Base-by-base conservation (phyloP, 2,113 vertebrate genomes). In the Platysternon megacephalum region DNA sequence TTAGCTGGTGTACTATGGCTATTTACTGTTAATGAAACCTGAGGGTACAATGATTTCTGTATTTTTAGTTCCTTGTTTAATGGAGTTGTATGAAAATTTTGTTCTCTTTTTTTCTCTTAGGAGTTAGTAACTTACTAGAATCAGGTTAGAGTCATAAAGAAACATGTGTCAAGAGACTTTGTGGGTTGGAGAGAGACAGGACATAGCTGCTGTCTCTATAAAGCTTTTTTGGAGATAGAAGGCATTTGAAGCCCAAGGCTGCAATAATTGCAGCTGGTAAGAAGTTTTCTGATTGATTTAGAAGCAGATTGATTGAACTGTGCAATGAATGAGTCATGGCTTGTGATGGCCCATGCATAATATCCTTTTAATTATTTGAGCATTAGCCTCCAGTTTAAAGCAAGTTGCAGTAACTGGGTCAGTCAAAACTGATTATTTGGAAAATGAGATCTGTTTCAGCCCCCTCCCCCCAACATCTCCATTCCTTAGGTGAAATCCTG, bases 291-390 rank as follows among this genome's bases (percentile, higher is more conserved):
- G 55, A 65, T 42, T 79, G 56, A 88, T 91, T 87, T 89, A 84
- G 91, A 95, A 89, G 16, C 48, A 89, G 55, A 35, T 86, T 79
- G 44, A 85, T 17, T 91, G 74, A 95, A 89, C 83, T 74, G 32
- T 46, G 46, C 87, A 88, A 89, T 84, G 5, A 10, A 26, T 82
- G 85, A 92, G 22, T 86, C 82, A 93, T 19, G 78, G 93, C 86
- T 84, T 72, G 61, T 42, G 52, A 82, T 82, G 86, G 56, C 80
- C 5, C 0, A 35, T n/a, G 5, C 19, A 52, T 35, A 89, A 42
- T 48, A 95, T 6, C 4, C 13, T 92, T 95, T 93, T 82, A 80
- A 88, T 88, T 84, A 79, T 89, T 84, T 93, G 44, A 95, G 79
- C 19, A 22, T 86, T 72, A 86, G 2, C 10, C 6, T 95, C 44